Evolutionary conservation across 2,888 invertebrate species (phyloP).

Genomic region (Scotopteryx bipunctaria): DNA sequence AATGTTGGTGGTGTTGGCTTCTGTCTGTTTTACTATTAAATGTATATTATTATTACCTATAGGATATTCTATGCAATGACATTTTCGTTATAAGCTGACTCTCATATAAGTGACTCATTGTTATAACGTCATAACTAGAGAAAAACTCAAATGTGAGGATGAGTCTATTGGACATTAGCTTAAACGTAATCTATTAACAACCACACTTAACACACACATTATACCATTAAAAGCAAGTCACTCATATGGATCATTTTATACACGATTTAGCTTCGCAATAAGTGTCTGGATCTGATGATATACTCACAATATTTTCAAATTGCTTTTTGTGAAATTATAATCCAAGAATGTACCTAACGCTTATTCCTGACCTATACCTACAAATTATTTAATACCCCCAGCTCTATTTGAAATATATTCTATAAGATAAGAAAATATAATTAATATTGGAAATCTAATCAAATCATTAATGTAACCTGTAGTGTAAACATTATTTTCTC

Average conservation of each 20-base stretch:
- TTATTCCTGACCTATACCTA: constrained; percentile 56
- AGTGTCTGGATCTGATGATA: constrained; percentile 56
- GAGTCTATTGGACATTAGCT: not conserved
- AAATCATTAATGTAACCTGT: no score
- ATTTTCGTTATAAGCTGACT: constrained; percentile 48
- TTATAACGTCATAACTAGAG: not conserved
- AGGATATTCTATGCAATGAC: constrained; percentile 54
- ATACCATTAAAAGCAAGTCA: constrained; percentile 24
- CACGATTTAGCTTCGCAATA: constrained; percentile 55
- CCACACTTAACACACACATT: not conserved
- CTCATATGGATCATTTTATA: constrained; percentile 34
- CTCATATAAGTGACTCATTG: constrained; percentile 48
- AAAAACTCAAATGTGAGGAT: not conserved
- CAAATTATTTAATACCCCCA: constrained; percentile 19
- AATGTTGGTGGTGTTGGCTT: constrained; percentile 72
- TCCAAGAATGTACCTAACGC: constrained; percentile 70
- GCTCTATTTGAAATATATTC: no score
- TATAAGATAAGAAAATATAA: no score
- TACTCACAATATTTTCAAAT: constrained; percentile 35
- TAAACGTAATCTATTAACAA: not conserved
- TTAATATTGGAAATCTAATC: no score
- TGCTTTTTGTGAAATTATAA: constrained; percentile 48
- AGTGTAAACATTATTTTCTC: no score
- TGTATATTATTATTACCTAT: constrained; percentile 40
- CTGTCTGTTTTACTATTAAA: constrained; percentile 63